Evolutionary conservation across 2,888 invertebrate species (phyloP), one percentile per base, ranked within the genome.

Genomic region (Chalcosyrphus nemorum): DNA sequence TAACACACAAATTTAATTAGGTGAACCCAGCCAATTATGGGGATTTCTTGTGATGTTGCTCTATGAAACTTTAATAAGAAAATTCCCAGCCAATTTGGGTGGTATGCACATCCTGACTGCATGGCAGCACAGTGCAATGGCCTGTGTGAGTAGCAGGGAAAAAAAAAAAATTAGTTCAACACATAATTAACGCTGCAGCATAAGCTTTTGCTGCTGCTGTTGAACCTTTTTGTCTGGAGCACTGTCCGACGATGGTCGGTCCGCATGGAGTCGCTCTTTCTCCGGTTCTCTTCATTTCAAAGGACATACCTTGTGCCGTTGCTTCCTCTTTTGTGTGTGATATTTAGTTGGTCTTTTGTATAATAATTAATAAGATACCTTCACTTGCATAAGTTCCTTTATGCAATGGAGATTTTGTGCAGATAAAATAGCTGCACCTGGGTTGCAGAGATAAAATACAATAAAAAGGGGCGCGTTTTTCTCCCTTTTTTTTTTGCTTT

Each of bases 311-410:
- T 71, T 63, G 57, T 76, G 59, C 66, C 45, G 66, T 35, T 68
- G 54, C 56, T 57, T 63, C 43, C 21, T 66, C 59, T 9, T 61
- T 59, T 59, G 24, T 59, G 59, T 76, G 24, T 59, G 59, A 68
- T 57, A 63, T 71, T 45, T 56, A 71, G 70, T 56, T 61, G 72
- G 72, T 77, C 78, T 82, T 78, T 82, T 78, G 77, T 82, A 82
- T 82, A 82, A 82, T 82, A 68, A 82, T 82, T 82, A 82, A 82
- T 72, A 78, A 82, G 77, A 78, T 72, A 72, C 78, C 72, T 78
- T 74, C 63, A 63, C 72, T 77, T 59, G 78, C 66, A 78, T 72
- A 77, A 72, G 71, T 54, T 71, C 71, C 59, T 71, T 81, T 76
- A 71, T 76, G 19, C 65, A 52, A 7, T 61, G 65, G 41, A 27